Percentiles rank a stretch among this genome's conserved stretches.
These are phyloP conservation scores for Metaphire vulgaris DNA, from an alignment of 1,140 invertebrate genomes.

Conservation along the genomic window DNA sequence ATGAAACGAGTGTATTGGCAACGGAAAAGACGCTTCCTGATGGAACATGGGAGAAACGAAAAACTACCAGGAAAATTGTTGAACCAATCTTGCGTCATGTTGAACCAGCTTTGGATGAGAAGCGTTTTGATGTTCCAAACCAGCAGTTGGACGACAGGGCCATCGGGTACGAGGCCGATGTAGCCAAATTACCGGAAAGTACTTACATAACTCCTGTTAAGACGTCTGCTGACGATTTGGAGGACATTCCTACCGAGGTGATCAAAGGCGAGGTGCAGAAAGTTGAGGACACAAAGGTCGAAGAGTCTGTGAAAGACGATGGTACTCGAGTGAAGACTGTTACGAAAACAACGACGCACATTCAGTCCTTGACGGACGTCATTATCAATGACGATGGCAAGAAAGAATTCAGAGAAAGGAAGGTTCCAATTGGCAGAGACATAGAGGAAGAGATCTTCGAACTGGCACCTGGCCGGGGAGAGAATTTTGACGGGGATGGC, in stretches of 20 bases:
- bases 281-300: neutral
- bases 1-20: neutral
- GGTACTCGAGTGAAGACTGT: neutral
- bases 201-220: too few species aligned
- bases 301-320: neutral
- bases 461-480: neutral
- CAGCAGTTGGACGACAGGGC: too few species aligned
- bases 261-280: neutral
- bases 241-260: too few species aligned
- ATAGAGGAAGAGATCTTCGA: neutral
- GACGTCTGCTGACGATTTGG: too few species aligned
- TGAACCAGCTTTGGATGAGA: neutral
- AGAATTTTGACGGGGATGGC: neutral
- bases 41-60: constrained; percentile 2
- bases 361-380: neutral
- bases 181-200: too few species aligned
- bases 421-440: neutral
- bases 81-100: neutral
- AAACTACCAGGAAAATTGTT: neutral
- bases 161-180: too few species aligned
- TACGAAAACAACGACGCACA: neutral
- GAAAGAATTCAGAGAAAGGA: neutral
- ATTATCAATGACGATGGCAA: neutral
- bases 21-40: neutral
- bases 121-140: too few species aligned